Evolutionary conservation across 2,113 vertebrate species (phyloP).

Genomic region (Nymphicus hollandicus): DNA sequence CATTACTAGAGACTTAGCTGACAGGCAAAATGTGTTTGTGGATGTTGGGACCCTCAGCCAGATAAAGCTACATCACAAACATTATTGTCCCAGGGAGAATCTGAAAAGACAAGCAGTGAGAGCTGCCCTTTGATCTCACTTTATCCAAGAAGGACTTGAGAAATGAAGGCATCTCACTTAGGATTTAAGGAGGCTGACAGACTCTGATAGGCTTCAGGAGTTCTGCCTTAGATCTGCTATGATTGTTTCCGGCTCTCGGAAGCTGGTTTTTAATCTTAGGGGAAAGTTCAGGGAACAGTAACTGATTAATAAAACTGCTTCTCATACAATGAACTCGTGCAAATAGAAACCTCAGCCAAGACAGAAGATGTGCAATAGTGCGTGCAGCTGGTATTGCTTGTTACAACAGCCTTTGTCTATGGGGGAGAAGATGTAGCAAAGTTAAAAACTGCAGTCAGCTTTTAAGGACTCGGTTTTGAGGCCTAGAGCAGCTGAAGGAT

Average conservation of each 20-base stretch:
- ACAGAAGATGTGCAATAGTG: not conserved
- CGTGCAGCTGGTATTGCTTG: not conserved
- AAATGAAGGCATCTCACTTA: not conserved
- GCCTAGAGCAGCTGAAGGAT: not conserved
- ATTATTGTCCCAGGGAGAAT: not conserved
- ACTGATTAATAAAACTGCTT: constrained; percentile 46
- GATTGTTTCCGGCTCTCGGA: not conserved
- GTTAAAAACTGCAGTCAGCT: not conserved
- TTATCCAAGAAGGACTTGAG: not conserved
- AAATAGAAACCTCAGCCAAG: constrained; percentile 25
- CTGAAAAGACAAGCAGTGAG: not conserved
- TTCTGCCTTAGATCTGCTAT: not conserved
- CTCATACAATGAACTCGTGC: not conserved
- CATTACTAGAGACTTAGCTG: not conserved
- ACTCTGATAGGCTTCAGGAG: not conserved
- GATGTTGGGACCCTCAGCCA: not conserved
- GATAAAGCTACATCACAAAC: not conserved
- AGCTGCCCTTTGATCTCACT: not conserved
- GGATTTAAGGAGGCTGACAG: not conserved
- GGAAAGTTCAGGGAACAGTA: constrained; percentile 40
- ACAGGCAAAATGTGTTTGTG: not conserved
- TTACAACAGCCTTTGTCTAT: not conserved
- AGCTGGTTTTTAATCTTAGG: constrained; percentile 16
- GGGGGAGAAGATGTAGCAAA: not conserved
- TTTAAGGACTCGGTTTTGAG: not conserved